These are phyloP conservation scores for Calameuta idolon DNA, from an alignment of 2,888 invertebrate genomes.

Conservation along the genomic window DNA sequence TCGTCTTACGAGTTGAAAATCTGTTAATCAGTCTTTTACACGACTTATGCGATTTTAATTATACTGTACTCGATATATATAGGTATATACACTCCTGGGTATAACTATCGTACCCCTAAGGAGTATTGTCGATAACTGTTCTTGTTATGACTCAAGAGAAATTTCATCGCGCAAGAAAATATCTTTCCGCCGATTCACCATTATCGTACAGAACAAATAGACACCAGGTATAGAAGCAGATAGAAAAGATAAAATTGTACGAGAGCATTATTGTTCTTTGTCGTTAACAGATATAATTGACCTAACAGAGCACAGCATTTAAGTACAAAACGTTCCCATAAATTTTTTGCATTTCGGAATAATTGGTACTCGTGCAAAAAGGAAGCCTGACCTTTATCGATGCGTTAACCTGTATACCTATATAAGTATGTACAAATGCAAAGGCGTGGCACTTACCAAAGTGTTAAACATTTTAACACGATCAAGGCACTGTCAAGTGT, in stretches of 20 bases:
- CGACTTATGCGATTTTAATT: not conserved
- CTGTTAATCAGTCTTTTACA: not conserved
- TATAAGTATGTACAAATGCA: not conserved
- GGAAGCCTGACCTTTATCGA: not conserved
- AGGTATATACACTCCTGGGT: not conserved
- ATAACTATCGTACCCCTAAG: not conserved
- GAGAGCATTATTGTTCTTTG: not conserved
- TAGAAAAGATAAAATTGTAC: too few species aligned
- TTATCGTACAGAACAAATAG: not conserved
- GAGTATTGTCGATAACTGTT: not conserved
- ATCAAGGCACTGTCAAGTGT: not conserved
- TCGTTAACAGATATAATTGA: not conserved
- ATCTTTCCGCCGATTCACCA: not conserved
- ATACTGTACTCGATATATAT: not conserved
- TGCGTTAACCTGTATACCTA: not conserved
- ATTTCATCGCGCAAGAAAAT: not conserved
- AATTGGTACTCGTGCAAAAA: not conserved
- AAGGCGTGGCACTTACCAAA: slow-evolving; percentile 8
- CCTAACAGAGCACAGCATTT: not conserved
- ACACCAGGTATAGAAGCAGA: not conserved
- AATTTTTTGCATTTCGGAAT: not conserved
- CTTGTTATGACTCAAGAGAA: not conserved
- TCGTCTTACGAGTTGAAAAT: not conserved
- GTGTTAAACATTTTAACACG: not conserved
- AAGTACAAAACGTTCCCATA: not conserved